A percentile compares a stretch with the other conserved stretches of the same genome.
phyloP scores from a whole-genome alignment of 2,113 vertebrate species.

The Phylloscopus trochilus region DNA sequence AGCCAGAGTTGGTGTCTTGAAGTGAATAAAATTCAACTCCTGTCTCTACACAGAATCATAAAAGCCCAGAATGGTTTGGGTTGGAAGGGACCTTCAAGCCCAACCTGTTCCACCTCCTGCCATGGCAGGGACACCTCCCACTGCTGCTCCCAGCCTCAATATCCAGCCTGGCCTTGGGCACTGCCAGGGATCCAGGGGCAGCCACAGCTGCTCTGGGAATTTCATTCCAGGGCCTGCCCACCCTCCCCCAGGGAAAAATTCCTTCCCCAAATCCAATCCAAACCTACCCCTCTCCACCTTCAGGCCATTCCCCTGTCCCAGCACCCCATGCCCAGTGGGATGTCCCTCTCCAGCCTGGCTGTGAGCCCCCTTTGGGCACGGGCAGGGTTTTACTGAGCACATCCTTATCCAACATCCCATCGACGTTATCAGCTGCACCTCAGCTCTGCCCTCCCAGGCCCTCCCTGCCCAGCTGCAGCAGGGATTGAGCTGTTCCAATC shows the following conservation, averaged over 20 bases:
- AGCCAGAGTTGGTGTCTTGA: accelerated
- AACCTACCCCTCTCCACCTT: accelerated
- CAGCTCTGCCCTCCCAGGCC: neutral
- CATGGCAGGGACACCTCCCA: neutral
- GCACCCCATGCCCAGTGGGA: accelerated
- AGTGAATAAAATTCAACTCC: neutral
- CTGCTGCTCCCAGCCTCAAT: neutral
- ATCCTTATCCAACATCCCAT: neutral
- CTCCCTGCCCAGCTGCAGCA: neutral
- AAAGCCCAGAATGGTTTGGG: neutral
- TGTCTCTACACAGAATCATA: neutral
- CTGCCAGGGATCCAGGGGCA: neutral
- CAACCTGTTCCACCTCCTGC: accelerated
- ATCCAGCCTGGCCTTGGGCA: neutral
- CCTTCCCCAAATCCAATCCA: accelerated
- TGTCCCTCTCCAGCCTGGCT: neutral
- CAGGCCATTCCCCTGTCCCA: neutral
- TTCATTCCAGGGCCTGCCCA: neutral
- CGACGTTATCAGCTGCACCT: neutral
- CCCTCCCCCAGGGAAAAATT: neutral
- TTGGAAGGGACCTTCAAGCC: accelerated
- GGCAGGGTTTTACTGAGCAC: accelerated
- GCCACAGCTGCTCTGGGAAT: neutral
- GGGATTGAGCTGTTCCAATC: neutral
- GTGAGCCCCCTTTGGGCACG: neutral